These are phyloP conservation scores for Ylistrum balloti DNA, from an alignment of 1,140 invertebrate genomes.

Conservation along the genomic window DNA sequence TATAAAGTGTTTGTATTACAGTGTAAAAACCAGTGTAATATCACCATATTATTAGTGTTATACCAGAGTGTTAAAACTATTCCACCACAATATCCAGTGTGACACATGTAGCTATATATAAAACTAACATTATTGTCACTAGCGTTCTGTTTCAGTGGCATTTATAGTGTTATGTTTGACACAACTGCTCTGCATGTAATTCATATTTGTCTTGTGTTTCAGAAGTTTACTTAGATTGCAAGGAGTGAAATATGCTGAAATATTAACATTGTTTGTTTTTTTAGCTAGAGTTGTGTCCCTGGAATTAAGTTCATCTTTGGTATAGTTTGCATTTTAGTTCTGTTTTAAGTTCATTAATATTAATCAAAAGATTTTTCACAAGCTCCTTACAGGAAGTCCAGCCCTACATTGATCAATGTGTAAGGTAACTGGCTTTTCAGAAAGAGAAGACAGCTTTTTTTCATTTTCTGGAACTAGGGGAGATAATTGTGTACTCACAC, in stretches of 20 bases:
- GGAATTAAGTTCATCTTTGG: background rate
- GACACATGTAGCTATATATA: no score
- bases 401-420: background rate
- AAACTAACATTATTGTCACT: no score
- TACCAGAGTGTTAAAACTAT: background rate
- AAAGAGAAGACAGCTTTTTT: constrained; percentile 13
- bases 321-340: background rate
- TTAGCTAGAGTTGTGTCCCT: background rate
- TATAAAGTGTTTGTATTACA: no score
- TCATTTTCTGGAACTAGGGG: background rate
- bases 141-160: no score
- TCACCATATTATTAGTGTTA: background rate
- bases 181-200: background rate
- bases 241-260: background rate
- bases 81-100: background rate
- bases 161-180: background rate
- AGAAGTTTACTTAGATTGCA: background rate
- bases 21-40: no score
- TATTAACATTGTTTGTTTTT: constrained; percentile 19
- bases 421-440: constrained; percentile 27
- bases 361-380: constrained; percentile 17
- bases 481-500: constrained; percentile 56
- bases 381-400: constrained; percentile 1
- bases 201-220: background rate
- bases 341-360: constrained; percentile 6